Percentiles rank a stretch among this genome's conserved stretches.
Conservation (phyloP, 30 jellyfish, hydroid and myxozoan species). For the Hydractinia echinata region DNA sequence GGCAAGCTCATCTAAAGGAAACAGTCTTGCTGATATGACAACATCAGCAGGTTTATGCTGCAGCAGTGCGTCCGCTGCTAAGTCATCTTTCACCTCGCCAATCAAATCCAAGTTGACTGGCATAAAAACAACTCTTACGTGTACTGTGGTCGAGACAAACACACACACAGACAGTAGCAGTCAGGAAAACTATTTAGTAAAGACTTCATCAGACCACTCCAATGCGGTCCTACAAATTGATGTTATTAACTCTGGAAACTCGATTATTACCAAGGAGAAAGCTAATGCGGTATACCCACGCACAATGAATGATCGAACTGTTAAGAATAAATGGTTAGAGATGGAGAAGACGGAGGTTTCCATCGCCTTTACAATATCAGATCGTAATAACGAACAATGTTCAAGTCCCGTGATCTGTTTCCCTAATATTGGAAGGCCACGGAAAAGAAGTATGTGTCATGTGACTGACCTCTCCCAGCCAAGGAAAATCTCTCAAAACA, state of each 20-base stretch:
- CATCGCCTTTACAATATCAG: conserved; percentile 7
- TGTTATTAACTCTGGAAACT: background rate
- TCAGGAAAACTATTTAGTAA: background rate
- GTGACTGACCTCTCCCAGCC: background rate
- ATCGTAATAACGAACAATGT: conserved; percentile 18
- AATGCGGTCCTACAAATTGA: background rate
- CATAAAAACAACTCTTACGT: background rate
- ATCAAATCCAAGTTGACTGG: background rate
- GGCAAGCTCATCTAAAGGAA: background rate
- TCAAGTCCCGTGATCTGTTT: conserved; percentile 41
- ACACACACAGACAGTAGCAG: background rate
- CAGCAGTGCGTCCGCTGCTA: background rate
- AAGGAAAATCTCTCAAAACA: background rate
- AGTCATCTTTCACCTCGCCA: background rate
- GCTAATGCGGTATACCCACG: background rate
- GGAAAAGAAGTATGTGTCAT: conserved; percentile 22
- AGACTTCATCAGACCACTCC: background rate
- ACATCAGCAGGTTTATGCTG: background rate
- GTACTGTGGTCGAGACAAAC: background rate
- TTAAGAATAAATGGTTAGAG: conserved; percentile 36
- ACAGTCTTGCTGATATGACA: background rate
- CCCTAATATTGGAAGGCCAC: conserved; percentile 19
- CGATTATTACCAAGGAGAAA: background rate
- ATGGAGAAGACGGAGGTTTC: conserved; percentile 15
- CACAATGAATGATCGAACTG: conserved; percentile 42